Base-by-base conservation (phyloP, 2,113 vertebrate species). In the Octodon degus region DNA sequence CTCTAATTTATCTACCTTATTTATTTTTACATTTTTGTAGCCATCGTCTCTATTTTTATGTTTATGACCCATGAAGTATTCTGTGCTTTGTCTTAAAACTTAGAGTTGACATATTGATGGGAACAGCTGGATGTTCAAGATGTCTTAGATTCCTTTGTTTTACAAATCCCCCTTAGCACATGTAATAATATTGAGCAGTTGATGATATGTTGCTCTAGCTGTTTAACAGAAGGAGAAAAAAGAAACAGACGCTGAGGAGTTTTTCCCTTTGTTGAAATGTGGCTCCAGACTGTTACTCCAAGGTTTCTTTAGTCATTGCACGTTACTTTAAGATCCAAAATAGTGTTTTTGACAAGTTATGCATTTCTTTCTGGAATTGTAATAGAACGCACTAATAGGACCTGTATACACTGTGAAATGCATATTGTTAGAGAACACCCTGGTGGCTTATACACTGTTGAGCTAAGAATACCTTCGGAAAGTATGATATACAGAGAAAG, bases 361-460 rank as follows among this genome's bases (percentile, higher is more conserved):
- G 99, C 99, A 99, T 99, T 99, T 99, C 98, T 98, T 98, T 97
- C 98, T 98, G 98, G 98, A 98, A 98, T 98, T 97, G 97, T 98
- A 96, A 97, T 97, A 97, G 97, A 94, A 98, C 97, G 98, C 98
- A 94, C 97, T 97, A 92, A 93, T 96, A 97, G 98, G 95, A 97
- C 97, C 98, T 98, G 98, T 99, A 98, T 98, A 98, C 98, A 98
- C 98, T 98, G 99, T 99, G 98, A 99, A 97, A 98, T 98, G 98
- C 97, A 97, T 97, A 89, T 97, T 98, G 98, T 98, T 98, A 98
- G 93, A 97, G 96, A 95, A 96, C 98, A 98, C 68, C 34, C 98
- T 96, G 91, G 98, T 97, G 98, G 97, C 98, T 98, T 97, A 25
- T 97, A 95, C 96, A 17, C 91, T 97, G 97, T 98, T 93, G 83